Conservation (phyloP, 2,888 invertebrate species). For the Philonicus albiceps region DNA sequence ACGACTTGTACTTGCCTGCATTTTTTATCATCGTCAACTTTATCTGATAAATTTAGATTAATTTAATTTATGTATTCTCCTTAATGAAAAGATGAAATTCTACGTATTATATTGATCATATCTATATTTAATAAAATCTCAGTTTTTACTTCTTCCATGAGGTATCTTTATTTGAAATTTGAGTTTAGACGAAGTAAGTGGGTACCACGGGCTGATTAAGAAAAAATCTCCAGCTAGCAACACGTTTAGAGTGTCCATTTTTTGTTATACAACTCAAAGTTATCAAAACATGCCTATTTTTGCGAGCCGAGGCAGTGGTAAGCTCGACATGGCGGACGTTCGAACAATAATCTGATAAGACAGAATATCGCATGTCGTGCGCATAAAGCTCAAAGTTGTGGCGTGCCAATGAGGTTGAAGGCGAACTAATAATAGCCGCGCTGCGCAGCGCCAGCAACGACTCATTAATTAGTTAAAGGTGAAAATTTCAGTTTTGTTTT, state of each 20-base stretch:
- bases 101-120: neutral
- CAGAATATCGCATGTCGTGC: constrained; percentile 13
- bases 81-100: neutral
- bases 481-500: neutral
- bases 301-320: neutral
- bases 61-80: neutral
- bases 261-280: neutral
- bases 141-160: neutral
- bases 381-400: constrained; percentile 1
- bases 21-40: too few species aligned
- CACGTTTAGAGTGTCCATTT: neutral
- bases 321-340: constrained; percentile 3
- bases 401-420: constrained; percentile 33
- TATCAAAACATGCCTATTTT: neutral
- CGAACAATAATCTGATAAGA: constrained; percentile 21
- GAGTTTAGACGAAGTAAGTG: neutral
- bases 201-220: neutral
- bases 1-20: too few species aligned
- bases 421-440: constrained; percentile 31
- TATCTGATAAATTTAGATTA: too few species aligned
- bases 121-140: neutral
- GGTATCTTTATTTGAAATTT: neutral
- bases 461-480: constrained; percentile 31
- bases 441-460: constrained; percentile 12
- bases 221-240: neutral